These are phyloP conservation scores for Pelvicachromis taeniatus DNA, from an alignment of 2,113 vertebrate species.

Conservation along the genomic window DNA sequence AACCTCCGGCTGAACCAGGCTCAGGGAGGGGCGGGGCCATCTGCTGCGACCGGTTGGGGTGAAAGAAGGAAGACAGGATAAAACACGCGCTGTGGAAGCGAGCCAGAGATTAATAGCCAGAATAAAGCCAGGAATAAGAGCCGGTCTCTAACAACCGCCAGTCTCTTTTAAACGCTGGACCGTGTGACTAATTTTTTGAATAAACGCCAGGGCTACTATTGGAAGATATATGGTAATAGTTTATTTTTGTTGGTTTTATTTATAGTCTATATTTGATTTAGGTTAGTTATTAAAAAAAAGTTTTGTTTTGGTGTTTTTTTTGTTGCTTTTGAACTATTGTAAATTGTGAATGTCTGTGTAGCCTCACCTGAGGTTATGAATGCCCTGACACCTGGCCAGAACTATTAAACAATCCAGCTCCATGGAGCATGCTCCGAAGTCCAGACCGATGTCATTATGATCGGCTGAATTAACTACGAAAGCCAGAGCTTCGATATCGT, in stretches of 20 bases:
- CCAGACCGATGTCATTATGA: slow-evolving; percentile 60
- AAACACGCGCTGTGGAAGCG: no score
- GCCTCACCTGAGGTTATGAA: slow-evolving; percentile 80
- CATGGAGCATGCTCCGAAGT: slow-evolving; percentile 83
- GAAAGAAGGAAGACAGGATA: no score
- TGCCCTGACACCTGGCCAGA: slow-evolving; percentile 72
- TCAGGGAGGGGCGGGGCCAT: no score
- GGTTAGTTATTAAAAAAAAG: background rate
- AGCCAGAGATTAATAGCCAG: no score
- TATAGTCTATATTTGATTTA: background rate
- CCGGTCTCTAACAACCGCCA: no score
- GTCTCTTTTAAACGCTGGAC: no score
- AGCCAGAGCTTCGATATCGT: slow-evolving; percentile 79
- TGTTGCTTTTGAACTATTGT: background rate
- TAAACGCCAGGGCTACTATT: no score
- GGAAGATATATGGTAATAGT: no score
- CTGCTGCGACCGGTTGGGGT: no score
- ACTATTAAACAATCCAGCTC: slow-evolving; percentile 77
- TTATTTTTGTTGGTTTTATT: background rate
- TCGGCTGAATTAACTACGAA: slow-evolving; percentile 72
- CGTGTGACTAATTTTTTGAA: no score
- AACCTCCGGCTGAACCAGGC: no score
- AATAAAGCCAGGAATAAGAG: no score
- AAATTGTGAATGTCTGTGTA: background rate
- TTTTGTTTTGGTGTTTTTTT: background rate